Percentiles rank a stretch among this genome's conserved stretches.
phyloP scores from a whole-genome alignment of 2,888 invertebrate species.

The Lycocerus yunnanus region DNA sequence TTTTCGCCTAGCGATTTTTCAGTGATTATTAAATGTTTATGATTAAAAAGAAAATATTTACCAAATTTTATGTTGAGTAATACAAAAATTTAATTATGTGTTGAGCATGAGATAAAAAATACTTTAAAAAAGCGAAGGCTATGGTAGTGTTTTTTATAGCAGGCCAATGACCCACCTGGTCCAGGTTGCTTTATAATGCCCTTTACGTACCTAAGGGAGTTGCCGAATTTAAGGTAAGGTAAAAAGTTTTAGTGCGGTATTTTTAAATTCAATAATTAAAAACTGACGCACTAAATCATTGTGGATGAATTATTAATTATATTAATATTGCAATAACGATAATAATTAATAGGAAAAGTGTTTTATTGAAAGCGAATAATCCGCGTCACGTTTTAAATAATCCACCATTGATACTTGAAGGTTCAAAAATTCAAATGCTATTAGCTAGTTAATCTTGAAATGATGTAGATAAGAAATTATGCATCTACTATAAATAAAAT shows the following conservation, averaged over 20 bases:
- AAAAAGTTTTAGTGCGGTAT: constrained; percentile 14
- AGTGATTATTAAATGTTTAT: not conserved
- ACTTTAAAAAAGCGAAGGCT: constrained; percentile 42
- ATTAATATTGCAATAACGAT: not conserved
- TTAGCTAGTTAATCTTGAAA: constrained; percentile 12
- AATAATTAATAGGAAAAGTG: not conserved
- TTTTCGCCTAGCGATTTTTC: not conserved
- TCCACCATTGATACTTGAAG: constrained; percentile 9
- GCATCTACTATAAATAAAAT: constrained; percentile 13
- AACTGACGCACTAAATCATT: not conserved
- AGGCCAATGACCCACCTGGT: constrained; percentile 48
- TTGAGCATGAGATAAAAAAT: constrained; percentile 42
- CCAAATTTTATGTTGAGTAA: not conserved
- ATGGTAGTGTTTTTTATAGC: constrained; percentile 40
- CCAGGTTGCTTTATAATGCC: constrained; percentile 44
- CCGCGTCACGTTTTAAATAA: not conserved
- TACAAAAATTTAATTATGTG: constrained; percentile 20
- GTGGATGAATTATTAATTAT: not conserved
- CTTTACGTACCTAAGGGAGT: constrained; percentile 41
- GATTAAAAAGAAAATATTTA: not conserved
- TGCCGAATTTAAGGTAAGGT: constrained; percentile 33
- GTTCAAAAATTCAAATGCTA: constrained; percentile 15
- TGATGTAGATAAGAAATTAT: constrained; percentile 16
- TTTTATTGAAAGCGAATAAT: not conserved
- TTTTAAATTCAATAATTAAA: too few species aligned